These are phyloP conservation scores for Nipponia nippon DNA, from an alignment of 2,113 vertebrate genomes.

Conservation along the genomic window DNA sequence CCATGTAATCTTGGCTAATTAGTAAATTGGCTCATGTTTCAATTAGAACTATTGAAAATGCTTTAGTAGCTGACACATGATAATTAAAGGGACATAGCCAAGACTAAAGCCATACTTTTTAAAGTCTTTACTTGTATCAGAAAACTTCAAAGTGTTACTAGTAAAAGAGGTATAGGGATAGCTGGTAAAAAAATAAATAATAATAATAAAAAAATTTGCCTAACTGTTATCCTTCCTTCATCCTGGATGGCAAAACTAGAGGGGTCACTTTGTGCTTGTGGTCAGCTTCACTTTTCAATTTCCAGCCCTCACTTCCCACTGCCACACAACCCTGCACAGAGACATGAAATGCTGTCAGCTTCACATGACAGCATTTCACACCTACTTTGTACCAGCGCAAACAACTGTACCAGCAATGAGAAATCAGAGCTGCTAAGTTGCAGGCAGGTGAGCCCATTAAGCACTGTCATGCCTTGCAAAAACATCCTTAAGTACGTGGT, in stretches of 20 bases:
- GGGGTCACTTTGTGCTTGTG: neutral
- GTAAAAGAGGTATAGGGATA: neutral
- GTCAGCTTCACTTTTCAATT: neutral
- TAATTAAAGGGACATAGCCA: slow-evolving; percentile 32
- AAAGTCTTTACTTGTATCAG: neutral
- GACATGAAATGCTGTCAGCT: neutral
- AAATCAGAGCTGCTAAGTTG: neutral
- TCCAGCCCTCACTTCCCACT: neutral
- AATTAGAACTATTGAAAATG: slow-evolving; percentile 54
- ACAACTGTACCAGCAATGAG: neutral
- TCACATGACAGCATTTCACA: neutral
- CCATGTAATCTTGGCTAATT: slow-evolving; percentile 41
- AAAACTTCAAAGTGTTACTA: neutral
- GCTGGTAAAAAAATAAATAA: neutral
- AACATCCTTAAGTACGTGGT: neutral
- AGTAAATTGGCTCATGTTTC: slow-evolving; percentile 46
- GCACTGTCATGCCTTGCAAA: neutral
- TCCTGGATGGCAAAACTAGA: neutral
- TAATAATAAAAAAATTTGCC: neutral
- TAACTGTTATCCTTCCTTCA: neutral
- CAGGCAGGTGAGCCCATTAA: neutral
- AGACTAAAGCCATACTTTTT: neutral
- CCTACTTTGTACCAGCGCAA: neutral
- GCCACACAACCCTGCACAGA: neutral
- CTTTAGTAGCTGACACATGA: slow-evolving; percentile 12